These are phyloP conservation scores for Perca fluviatilis DNA, from an alignment of 2,113 vertebrate species.

Conservation along the genomic window DNA sequence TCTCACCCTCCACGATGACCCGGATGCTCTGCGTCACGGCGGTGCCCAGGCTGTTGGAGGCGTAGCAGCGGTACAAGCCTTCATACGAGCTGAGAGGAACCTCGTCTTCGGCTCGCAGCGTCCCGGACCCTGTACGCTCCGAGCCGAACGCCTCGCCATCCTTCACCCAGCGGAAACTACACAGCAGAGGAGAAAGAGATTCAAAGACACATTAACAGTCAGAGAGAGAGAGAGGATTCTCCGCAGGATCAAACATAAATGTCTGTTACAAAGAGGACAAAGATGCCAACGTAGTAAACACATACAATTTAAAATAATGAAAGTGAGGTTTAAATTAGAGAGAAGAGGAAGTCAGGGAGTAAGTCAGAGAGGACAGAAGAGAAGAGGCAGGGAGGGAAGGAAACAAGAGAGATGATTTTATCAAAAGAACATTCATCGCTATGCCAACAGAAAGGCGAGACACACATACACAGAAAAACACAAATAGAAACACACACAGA, in stretches of 20 bases:
- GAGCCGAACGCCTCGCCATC: conserved; percentile 77
- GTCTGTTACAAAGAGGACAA: no score
- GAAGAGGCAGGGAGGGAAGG: background rate
- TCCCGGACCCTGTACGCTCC: conserved; percentile 56
- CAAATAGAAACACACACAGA: conserved; percentile 29
- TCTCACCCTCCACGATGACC: conserved; percentile 88
- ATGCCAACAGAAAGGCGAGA: conserved; percentile 42
- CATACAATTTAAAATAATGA: no score
- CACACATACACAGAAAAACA: conserved; percentile 26
- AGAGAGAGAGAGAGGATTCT: no score
- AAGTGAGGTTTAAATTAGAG: background rate
- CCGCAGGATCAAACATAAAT: no score
- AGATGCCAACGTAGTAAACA: no score
- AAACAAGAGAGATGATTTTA: conserved; percentile 16
- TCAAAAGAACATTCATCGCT: conserved; percentile 46
- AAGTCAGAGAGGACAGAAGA: background rate
- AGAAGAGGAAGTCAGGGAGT: no score
- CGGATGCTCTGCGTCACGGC: conserved; percentile 83
- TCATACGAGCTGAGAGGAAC: conserved; percentile 76
- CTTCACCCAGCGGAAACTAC: conserved; percentile 90
- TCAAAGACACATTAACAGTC: background rate
- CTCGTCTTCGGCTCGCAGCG: conserved; percentile 66
- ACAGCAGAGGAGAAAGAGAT: accelerated
- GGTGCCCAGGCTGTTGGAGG: conserved; percentile 87
- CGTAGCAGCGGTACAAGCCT: conserved; percentile 89